Evolutionary conservation across 2,113 vertebrate genomes (phyloP), one percentile per base, ranked within the genome.

Genomic region (Hemicordylus capensis): DNA sequence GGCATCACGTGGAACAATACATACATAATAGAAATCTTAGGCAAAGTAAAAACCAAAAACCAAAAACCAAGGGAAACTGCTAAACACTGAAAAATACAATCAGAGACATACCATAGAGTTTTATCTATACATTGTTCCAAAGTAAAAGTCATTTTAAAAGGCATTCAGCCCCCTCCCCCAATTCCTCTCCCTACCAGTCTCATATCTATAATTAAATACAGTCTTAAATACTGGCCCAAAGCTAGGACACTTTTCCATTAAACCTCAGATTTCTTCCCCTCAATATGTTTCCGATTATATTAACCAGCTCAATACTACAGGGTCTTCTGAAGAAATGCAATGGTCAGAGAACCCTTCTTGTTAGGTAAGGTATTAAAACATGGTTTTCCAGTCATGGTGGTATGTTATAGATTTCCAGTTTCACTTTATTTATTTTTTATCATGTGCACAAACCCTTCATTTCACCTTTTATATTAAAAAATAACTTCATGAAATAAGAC

Each of bases 401-500:
- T n/a, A 4, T 90, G 67, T 84, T 87, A 92, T 28, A 90, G 54
- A 86, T 90, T 96, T 96, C 94, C 94, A 96, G 93, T 96, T 96
- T 96, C 95, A 95, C 58, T 80, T 85, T 85, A 85, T 85, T 85
- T 67, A 37, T 64, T 76, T 48, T 95, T 96, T 94, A 94, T 59
- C 90, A 91, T 91, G 88, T 88, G 90, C 86, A 94, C 90, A 96
- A 79, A 94, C 69, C 88, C 93, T 96, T 96, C 91, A 94, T 95
- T 96, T 94, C 87, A 92, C 81, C 88, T 95, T 94, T 95, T 91
- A 95, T 91, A 93, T 95, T 77, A 85, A 93, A 95, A 95, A 66
- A 75, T 14, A 87, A 95, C 92, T 94, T 95, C 91, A 95, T 88
- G 76, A 93, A 95, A 96, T 84, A 93, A 92, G 83, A 95, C 80